Evolutionary conservation across 1,140 invertebrate species (phyloP).

Genomic region (Ceratina japonica): DNA sequence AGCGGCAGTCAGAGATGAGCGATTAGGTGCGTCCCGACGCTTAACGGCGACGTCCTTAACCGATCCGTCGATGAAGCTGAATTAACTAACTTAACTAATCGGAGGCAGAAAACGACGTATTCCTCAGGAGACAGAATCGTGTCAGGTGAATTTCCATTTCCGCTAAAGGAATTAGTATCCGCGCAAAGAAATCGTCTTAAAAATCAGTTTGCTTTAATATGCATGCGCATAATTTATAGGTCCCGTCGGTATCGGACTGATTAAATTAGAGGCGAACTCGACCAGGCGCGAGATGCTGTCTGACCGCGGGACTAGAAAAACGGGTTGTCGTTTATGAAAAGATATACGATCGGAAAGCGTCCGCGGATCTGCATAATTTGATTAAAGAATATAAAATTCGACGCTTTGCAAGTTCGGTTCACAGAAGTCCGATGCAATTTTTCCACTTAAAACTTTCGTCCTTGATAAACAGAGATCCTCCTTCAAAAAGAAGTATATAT

Average conservation of each 20-base stretch:
- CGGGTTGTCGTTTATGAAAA: neutral
- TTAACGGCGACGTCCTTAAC: slow-evolving; percentile 5
- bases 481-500: no score
- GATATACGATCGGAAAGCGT: neutral
- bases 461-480: no score
- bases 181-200: slow-evolving; percentile 11
- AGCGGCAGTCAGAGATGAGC: neutral
- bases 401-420: neutral
- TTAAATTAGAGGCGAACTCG: slow-evolving; percentile 9
- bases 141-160: slow-evolving; percentile 31
- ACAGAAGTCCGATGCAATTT: no score
- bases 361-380: neutral
- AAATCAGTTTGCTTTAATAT: slow-evolving; percentile 32
- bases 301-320: neutral
- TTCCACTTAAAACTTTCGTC: no score
- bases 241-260: neutral
- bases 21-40: slow-evolving; percentile 31
- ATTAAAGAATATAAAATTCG: neutral
- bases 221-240: slow-evolving; percentile 39
- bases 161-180: slow-evolving; percentile 12
- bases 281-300: no score
- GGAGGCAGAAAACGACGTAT: neutral
- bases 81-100: neutral
- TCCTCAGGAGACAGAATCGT: neutral
- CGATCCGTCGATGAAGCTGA: neutral